Conservation (phyloP, 2,888 invertebrate genomes). For the Megalurothrips usitatus region DNA sequence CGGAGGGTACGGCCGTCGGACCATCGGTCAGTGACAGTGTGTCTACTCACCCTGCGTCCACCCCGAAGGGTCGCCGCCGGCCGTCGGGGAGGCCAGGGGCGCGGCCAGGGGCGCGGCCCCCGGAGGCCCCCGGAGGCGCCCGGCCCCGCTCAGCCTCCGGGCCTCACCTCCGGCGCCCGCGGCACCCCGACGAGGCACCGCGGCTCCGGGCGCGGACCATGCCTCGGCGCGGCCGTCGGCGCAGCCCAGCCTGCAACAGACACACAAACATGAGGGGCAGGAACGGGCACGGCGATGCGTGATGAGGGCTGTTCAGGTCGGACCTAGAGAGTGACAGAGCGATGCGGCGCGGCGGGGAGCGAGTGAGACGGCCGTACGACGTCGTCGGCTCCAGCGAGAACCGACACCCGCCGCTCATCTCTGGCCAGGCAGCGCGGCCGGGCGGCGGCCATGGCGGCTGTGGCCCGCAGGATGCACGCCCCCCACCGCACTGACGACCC, state of each 20-base stretch:
- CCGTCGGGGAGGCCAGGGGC: background rate
- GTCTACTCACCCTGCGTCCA: conserved; percentile 3
- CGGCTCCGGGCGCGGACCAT: background rate
- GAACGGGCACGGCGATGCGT: background rate
- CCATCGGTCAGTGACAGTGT: background rate
- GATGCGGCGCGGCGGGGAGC: background rate
- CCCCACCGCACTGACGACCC: too few relatives aligned
- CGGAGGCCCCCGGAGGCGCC: background rate
- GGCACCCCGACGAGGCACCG: too few relatives aligned
- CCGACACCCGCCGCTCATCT: too few relatives aligned
- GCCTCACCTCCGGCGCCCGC: background rate
- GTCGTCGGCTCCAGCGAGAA: too few relatives aligned
- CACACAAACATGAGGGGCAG: too few relatives aligned
- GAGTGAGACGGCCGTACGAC: background rate
- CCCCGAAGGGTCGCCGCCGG: conserved; percentile 14
- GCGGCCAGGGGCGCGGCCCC: background rate
- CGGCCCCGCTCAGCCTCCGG: background rate
- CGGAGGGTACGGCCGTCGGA: background rate
- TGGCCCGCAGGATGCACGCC: too few relatives aligned
- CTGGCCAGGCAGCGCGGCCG: too few relatives aligned
- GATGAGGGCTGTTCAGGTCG: too few relatives aligned
- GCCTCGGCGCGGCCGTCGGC: background rate
- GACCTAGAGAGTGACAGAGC: too few relatives aligned
- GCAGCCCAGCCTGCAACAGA: too few relatives aligned
- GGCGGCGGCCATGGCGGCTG: too few relatives aligned